Base-by-base conservation (phyloP, 2,888 invertebrate species). In the Chymomyza procnemis region DNA sequence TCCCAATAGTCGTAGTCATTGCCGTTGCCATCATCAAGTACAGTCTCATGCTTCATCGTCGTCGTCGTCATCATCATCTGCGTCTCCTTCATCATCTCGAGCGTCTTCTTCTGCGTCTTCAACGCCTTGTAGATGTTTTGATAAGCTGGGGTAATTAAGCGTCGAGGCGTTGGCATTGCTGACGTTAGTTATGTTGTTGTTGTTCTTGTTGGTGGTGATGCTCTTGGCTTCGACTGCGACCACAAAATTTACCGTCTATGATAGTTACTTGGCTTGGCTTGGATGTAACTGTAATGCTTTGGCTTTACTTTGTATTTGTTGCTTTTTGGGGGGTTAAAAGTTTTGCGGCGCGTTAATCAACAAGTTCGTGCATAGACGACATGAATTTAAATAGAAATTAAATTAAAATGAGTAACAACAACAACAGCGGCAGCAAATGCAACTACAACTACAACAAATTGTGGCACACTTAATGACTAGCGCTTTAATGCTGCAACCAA, bases 321-420 rank as follows among this genome's bases (percentile, higher is more conserved):
- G 16, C n/a, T 52, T 30, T 41, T 52, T 34, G 14, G 59, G 60
- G 66, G 69, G 66, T 73, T 61, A 62, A 83, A 83, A 75, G 75
- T 84, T 73, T 84, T 74, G 55, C 64, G 65, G 70, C 47, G 52
- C 52, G 75, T 59, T 59, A 16, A 8, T 54, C 34, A 41, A 41
- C 34, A 41, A 41, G 34, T 41, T 41, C 34, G 52, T 54, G 21
- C n/a, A 74, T 86, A 78, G 78, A 85, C 75, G 76, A 78, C 76
- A 87, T 83, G 83, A 83, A 83, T 83, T 87, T 83, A 83, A 87
- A 83, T 83, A 84, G 83, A 73, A 83, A 83, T 83, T 83, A 83
- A 83, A 87, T 75, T 87, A 78, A 84, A 84, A 87, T 86, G 84
- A 83, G 86, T 68, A 60, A 58, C 57, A 66, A 58, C 66, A 69